phyloP scores from a whole-genome alignment of 1,140 invertebrate genomes.

The Daktulosphaira vitifoliae region DNA sequence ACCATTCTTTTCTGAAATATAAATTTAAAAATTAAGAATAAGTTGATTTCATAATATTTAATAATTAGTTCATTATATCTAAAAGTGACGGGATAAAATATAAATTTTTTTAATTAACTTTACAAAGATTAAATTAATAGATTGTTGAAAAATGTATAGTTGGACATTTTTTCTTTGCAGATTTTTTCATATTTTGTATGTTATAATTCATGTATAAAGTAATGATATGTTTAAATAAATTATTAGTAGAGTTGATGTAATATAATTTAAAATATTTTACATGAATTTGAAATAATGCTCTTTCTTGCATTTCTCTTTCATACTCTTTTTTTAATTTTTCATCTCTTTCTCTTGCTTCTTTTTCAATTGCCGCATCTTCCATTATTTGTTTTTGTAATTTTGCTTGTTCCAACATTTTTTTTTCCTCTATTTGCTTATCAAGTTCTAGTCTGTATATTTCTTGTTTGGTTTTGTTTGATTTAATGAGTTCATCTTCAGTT shows the following conservation, averaged over 20 bases:
- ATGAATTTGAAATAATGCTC: constrained; percentile 1
- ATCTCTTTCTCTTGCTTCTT: background rate
- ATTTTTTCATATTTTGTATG: no score
- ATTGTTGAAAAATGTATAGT: no score
- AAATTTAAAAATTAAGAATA: no score
- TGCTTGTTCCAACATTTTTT: background rate
- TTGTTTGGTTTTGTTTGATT: constrained; percentile 14
- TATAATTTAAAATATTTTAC: background rate
- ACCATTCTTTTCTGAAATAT: constrained; percentile 4
- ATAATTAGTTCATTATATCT: no score
- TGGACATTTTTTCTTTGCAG: no score
- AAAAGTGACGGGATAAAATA: no score
- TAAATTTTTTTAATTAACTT: no score
- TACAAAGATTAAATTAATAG: no score
- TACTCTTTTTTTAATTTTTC: constrained; percentile 16
- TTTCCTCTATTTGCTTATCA: constrained; percentile 23
- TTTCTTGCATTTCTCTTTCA: constrained; percentile 17
- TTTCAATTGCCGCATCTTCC: constrained; percentile 25
- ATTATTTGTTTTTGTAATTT: constrained; percentile 2
- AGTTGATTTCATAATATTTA: no score
- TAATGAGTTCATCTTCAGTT: constrained; percentile 1
- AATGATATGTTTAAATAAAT: no score
- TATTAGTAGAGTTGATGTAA: no score
- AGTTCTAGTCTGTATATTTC: constrained; percentile 23
- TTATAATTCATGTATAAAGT: no score